phyloP scores from a whole-genome alignment of 2,797 vertebrate species.

The Dicrostonyx torquatus region DNA sequence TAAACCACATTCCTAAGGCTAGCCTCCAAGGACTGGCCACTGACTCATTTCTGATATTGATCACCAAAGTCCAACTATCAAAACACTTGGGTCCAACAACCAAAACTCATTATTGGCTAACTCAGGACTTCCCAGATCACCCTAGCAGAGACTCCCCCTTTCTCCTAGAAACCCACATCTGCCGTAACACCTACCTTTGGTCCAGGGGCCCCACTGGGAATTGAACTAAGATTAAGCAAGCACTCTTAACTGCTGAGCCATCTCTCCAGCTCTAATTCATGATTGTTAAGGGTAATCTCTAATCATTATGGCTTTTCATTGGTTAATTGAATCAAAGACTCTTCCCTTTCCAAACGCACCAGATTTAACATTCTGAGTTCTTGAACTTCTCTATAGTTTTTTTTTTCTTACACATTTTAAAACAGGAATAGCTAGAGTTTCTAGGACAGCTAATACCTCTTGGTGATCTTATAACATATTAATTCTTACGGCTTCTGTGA shows the following conservation, averaged over 20 bases:
- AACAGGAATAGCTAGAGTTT: slow-evolving; percentile 40
- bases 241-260: not conserved
- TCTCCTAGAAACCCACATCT: no score
- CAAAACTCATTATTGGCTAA: no score
- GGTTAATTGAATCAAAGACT: not conserved
- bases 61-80: not conserved
- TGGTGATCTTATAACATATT: slow-evolving; percentile 5
- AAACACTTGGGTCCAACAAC: not conserved
- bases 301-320: not conserved
- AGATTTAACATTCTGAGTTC: slow-evolving; percentile 28
- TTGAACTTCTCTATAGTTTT: not conserved
- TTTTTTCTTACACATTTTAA: not conserved
- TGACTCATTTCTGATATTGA: not conserved
- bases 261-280: not conserved
- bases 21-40: not conserved
- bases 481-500: slow-evolving; percentile 1
- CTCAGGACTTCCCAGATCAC: not conserved
- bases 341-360: not conserved
- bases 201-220: not conserved
- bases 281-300: not conserved
- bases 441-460: slow-evolving; percentile 9
- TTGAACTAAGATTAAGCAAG: not conserved
- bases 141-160: no score
- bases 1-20: not conserved
- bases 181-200: no score